Base-by-base conservation (phyloP, 2,113 vertebrate species). In the Nesospiza acunhae region DNA sequence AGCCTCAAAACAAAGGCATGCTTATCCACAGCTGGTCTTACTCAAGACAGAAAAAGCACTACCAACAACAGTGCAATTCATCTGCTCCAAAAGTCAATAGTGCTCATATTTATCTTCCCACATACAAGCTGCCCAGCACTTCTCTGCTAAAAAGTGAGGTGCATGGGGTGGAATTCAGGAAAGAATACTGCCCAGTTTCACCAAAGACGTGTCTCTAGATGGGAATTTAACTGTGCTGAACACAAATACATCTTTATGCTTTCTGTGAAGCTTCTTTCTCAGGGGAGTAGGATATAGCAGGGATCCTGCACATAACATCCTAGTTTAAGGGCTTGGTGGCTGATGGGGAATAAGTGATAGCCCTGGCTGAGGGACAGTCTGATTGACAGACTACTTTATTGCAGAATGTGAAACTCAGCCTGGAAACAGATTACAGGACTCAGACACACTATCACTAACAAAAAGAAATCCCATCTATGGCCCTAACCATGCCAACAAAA, bases 131-230 rank as follows among this genome's bases (percentile, higher is more conserved):
- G 7, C 35, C 13, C 16, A 42, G 7, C 9, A 6, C 20, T 77
- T 37, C 47, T 62, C n/a, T 55, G 42, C 63, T 59, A 42, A 19
- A 35, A 20, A 70, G 46, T 15, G 47, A 84, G 35, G 55, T 77
- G 15, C 37, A n/a, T 7, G n/a, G 27, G 14, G 7, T 64, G 7
- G n/a, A 72, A 93, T 20, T 35, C 27, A 80, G 50, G 13, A 75
- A 70, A 90, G 64, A 5, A 67, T 8, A 20, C 13, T 70, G 42
- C 39, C 42, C 44, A 55, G 6, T 90, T 87, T 76, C 39, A 58
- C 30, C n/a, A 33, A 77, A 75, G 41, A 37, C 0, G 0, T 1
- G 4, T 37, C 8, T 78, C 47, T 49, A 42, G 28, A 49, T 35
- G 22, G 31, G 17, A 37, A 50, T 31, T 66, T 73, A 50, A 56